phyloP scores from a whole-genome alignment of 1,140 invertebrate species.

The Nilaparvata lugens region DNA sequence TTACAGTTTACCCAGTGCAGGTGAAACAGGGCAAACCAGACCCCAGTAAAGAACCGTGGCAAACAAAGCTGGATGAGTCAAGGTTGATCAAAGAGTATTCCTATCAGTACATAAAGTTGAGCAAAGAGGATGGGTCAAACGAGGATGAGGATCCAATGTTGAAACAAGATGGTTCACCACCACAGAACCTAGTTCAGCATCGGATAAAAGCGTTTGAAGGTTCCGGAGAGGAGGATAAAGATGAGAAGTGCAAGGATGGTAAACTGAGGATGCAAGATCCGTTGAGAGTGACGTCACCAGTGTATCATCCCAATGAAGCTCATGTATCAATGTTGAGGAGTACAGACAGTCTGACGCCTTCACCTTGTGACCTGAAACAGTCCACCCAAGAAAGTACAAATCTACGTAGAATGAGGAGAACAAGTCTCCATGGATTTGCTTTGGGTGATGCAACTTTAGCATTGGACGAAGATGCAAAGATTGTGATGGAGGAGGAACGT shows the following conservation, averaged over 20 bases:
- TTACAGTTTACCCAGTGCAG: conserved; percentile 12
- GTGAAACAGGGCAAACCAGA: conserved; percentile 5
- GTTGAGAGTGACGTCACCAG: conserved; percentile 35
- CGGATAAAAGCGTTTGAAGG: conserved; percentile 35
- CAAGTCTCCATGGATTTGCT: conserved; percentile 13
- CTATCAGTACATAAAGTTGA: conserved; percentile 39
- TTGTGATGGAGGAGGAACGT: conserved; percentile 7
- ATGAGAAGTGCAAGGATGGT: conserved; percentile 27
- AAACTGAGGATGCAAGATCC: conserved; percentile 37
- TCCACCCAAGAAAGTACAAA: conserved; percentile 7
- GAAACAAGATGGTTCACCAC: conserved; percentile 23
- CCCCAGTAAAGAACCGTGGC: conserved; percentile 27
- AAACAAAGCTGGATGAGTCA: conserved; percentile 36
- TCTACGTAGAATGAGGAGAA: conserved; percentile 7
- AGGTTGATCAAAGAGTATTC: conserved; percentile 39
- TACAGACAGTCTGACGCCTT: conserved; percentile 7
- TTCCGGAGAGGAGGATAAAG: conserved; percentile 19
- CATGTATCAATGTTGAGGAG: conserved; percentile 32
- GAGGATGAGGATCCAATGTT: not conserved
- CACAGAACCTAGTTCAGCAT: conserved; percentile 42
- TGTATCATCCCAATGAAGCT: conserved; percentile 37
- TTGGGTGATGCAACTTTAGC: conserved; percentile 12
- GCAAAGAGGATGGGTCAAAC: conserved; percentile 23
- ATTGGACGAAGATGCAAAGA: conserved; percentile 15
- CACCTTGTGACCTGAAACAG: not conserved